These are phyloP conservation scores for Ancistrus triradiatus DNA, from an alignment of 2,113 vertebrate species.

Conservation along the genomic window DNA sequence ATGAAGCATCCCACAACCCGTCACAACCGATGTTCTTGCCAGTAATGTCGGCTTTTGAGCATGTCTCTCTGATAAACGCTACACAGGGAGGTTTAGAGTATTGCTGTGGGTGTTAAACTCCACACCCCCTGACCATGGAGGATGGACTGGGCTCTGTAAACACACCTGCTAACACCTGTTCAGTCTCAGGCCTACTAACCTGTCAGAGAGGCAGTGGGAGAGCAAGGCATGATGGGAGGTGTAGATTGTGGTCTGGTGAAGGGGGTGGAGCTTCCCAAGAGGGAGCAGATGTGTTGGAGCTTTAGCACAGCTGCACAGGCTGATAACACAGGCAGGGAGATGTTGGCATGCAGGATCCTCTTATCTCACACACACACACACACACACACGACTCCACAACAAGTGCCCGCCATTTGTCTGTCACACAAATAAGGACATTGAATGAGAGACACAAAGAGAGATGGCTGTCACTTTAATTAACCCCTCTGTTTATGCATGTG, in stretches of 20 bases:
- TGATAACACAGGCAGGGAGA: conserved; percentile 72
- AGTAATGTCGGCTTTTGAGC: no score
- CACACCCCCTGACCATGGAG: not conserved
- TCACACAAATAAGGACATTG: conserved; percentile 49
- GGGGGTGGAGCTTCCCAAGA: conserved; percentile 67
- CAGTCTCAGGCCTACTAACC: conserved; percentile 57
- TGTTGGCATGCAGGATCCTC: conserved; percentile 71
- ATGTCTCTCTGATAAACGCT: no score
- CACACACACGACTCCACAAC: conserved; percentile 45
- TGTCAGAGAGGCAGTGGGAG: conserved; percentile 36
- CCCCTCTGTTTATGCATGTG: no score
- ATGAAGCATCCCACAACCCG: no score
- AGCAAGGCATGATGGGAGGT: conserved; percentile 33
- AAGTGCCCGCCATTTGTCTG: no score
- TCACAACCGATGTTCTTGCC: no score
- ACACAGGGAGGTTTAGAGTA: no score
- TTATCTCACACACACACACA: conserved; percentile 48
- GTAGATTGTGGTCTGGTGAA: conserved; percentile 18
- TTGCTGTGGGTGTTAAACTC: not conserved
- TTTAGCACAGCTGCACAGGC: conserved; percentile 77
- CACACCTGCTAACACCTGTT: conserved; percentile 36
- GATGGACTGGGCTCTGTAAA: conserved; percentile 50
- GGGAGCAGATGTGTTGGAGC: conserved; percentile 77
- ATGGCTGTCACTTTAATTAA: no score
- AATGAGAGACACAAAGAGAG: no score